Evolutionary conservation across 2,113 vertebrate genomes (phyloP).

Genomic region (Verasper variegatus): DNA sequence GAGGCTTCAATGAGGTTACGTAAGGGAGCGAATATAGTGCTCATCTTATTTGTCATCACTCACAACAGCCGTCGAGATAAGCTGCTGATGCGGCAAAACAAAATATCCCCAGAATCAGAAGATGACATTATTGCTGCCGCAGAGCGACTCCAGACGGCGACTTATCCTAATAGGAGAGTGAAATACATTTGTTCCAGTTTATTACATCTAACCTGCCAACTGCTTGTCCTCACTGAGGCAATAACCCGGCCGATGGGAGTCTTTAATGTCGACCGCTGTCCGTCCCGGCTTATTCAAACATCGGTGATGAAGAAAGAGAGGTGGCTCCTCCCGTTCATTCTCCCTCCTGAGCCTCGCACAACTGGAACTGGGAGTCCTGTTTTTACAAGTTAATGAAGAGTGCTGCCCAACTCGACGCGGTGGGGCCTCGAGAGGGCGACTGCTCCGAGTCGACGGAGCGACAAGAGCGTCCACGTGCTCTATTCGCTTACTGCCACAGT

Average conservation of each 20-base stretch:
- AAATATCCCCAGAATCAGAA: slow-evolving; percentile 56
- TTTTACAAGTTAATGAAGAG: slow-evolving; percentile 72
- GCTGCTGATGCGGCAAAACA: slow-evolving; percentile 59
- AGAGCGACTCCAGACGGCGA: slow-evolving; percentile 26
- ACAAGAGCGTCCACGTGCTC: not conserved
- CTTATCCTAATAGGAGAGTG: slow-evolving; percentile 60
- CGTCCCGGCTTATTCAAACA: slow-evolving; percentile 67
- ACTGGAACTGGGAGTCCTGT: slow-evolving; percentile 58
- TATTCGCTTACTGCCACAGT: slow-evolving; percentile 4
- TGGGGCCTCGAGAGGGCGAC: slow-evolving; percentile 21
- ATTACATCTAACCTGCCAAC: slow-evolving; percentile 65
- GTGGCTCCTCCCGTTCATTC: slow-evolving; percentile 18
- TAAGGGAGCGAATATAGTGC: slow-evolving; percentile 44
- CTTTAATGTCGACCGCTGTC: slow-evolving; percentile 62
- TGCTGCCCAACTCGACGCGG: slow-evolving; percentile 38
- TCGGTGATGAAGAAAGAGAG: slow-evolving; percentile 50
- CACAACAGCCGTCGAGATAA: not conserved
- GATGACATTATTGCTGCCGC: slow-evolving; percentile 33
- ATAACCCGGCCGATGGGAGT: slow-evolving; percentile 69
- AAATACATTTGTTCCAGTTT: slow-evolving; percentile 73
- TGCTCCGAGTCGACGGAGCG: not conserved
- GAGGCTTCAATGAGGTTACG: slow-evolving; percentile 65
- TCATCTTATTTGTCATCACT: slow-evolving; percentile 45
- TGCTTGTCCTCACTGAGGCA: slow-evolving; percentile 64
- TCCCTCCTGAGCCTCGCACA: slow-evolving; percentile 47